Percentiles rank a stretch among this genome's conserved stretches.
Evolutionary conservation across 2,113 vertebrate genomes (phyloP).

Genomic region (Pterocles gutturalis): DNA sequence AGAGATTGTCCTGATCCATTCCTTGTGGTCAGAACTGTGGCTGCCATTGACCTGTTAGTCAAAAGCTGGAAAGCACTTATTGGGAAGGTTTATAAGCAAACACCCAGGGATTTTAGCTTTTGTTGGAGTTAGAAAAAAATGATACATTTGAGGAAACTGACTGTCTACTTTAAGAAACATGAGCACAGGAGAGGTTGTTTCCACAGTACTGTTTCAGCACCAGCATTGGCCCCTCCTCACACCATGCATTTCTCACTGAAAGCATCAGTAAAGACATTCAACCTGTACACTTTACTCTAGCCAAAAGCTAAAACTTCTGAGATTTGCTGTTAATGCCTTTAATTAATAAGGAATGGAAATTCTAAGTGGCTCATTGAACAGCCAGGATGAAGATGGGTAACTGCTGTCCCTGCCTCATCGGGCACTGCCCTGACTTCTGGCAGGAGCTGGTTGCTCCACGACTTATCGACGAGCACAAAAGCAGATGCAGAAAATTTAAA

Average conservation of each 20-base stretch:
- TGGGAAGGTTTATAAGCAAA: background rate
- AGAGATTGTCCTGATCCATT: background rate
- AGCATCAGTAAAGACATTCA: background rate
- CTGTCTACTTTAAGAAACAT: background rate
- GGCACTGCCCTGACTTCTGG: background rate
- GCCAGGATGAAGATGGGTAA: background rate
- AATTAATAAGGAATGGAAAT: background rate
- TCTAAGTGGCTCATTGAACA: background rate
- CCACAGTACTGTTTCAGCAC: background rate
- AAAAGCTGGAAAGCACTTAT: background rate
- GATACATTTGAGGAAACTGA: background rate
- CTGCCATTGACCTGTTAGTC: background rate
- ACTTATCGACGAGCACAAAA: background rate
- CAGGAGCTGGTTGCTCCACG: accelerated
- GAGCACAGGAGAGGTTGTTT: background rate
- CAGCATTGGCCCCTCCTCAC: background rate
- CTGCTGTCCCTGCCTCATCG: background rate
- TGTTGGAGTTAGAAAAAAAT: background rate
- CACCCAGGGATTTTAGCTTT: background rate
- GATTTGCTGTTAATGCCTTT: background rate
- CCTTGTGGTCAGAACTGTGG: background rate
- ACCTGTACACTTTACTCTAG: background rate
- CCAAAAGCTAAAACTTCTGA: background rate
- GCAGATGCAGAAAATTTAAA: background rate
- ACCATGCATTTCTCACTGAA: background rate